Conservation (phyloP, 37 sponge, comb jelly and placozoan genomes). For the Lycopodina hypogea region DNA sequence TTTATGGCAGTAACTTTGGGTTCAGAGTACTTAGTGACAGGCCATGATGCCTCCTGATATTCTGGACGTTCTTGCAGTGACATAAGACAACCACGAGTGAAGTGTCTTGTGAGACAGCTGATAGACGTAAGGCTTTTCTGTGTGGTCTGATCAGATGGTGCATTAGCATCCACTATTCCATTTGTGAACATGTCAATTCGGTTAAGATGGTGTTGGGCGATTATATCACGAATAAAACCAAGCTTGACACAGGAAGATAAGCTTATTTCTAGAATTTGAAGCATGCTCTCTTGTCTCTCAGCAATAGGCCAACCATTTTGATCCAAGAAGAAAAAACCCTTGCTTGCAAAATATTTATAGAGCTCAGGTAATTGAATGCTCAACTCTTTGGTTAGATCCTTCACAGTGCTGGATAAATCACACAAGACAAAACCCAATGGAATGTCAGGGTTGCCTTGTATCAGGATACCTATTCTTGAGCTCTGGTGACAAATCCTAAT, state of each 20-base stretch:
- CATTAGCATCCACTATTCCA: no score
- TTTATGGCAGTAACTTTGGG: not conserved
- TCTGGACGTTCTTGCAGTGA: not conserved
- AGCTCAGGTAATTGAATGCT: constrained; percentile 41
- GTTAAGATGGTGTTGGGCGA: not conserved
- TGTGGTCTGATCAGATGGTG: no score
- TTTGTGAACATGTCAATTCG: no score
- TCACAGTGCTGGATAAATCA: constrained; percentile 4
- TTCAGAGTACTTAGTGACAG: not conserved
- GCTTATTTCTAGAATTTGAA: constrained; percentile 35
- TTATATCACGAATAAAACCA: not conserved
- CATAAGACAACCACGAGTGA: not conserved
- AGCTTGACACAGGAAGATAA: not conserved
- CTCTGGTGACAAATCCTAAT: constrained; percentile 16
- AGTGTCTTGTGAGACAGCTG: no score
- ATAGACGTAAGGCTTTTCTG: no score
- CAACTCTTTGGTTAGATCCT: constrained; percentile 27
- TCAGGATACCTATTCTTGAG: constrained; percentile 33
- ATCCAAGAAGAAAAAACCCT: constrained; percentile 49
- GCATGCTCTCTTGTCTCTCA: constrained; percentile 38
- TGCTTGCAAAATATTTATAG: not conserved
- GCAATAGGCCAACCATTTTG: constrained; percentile 77
- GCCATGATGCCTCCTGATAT: not conserved
- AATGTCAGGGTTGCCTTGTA: constrained; percentile 21
- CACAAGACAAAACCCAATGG: constrained; percentile 65